Base-by-base conservation (phyloP, 2,797 vertebrate genomes). In the Coracias cyanogaster region DNA sequence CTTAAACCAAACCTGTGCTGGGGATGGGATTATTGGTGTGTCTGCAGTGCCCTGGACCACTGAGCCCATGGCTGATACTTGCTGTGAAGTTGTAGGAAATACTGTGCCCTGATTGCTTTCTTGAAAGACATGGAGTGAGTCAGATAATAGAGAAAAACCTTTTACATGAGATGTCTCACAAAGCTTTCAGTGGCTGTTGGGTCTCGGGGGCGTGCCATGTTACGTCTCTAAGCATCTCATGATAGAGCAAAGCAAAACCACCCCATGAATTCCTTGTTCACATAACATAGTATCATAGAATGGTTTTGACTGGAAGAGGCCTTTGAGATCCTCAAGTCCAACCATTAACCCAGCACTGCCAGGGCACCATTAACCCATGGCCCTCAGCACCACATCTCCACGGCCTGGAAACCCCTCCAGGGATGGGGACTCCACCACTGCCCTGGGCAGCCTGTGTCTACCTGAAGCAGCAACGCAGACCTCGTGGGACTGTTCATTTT, bases 51-150 rank as follows among this genome's bases (percentile, higher is more conserved):
- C 6, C 15, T n/a, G 60, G 58, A 48, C 22, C 49, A 29, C 13
- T 2, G 0, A 62, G 43, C 19, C 51, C 28, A 39, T 0, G 0
- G 33, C 12, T 73, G 73, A 3, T 5, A 3, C 2, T 35, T 69
- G 21, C 48, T 49, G 22, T 46, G 78, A 74, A 62, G 11, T 31
- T 7, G 0, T 1, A 62, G 55, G 54, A 57, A 54, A 9, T 41
- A 19, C 12, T 33, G 3, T 5, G 6, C 41, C 29, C 37, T 21
- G 6, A 14, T 37, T 86, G 52, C 45, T 74, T 45, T 37, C 45
- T 5, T 31, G 17, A 16, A 33, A 25, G 41, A 31, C 33, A 13
- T 2, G 35, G 28, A 43, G 8, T 2, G 5, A 82, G 26, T 21
- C 49, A 29, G 3, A 35, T 5, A n/a, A 70, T 7, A 58, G 46